phyloP scores from a whole-genome alignment of 2,797 vertebrate species.

The Helicolenus hilgendorfi region DNA sequence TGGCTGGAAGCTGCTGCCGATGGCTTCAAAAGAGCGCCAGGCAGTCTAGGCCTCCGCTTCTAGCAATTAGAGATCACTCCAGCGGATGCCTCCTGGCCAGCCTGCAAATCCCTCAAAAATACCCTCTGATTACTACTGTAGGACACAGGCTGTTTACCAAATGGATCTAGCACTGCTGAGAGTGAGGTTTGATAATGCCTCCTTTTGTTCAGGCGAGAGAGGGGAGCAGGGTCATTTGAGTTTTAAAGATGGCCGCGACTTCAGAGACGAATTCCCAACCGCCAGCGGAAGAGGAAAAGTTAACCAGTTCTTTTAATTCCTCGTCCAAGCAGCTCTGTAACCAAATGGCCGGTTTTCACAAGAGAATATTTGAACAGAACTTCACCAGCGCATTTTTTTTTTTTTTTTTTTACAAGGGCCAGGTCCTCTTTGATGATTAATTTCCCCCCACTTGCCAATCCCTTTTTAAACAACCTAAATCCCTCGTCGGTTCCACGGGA shows the following conservation, averaged over 20 bases:
- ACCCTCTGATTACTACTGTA: constrained; percentile 90
- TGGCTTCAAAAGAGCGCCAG: constrained; percentile 88
- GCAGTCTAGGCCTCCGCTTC: constrained; percentile 87
- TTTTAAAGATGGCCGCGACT: constrained; percentile 74
- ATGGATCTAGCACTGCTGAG: constrained; percentile 84
- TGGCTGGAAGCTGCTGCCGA: constrained; percentile 85
- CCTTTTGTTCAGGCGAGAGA: constrained; percentile 81
- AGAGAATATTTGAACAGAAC: constrained; percentile 46
- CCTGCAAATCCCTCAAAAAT: constrained; percentile 90
- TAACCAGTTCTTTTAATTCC: constrained; percentile 57
- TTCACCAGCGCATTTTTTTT: constrained; percentile 28
- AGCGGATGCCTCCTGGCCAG: constrained; percentile 89
- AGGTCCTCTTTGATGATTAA: constrained; percentile 57
- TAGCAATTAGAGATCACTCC: constrained; percentile 90
- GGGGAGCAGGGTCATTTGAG: constrained; percentile 70
- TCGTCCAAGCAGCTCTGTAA: constrained; percentile 38
- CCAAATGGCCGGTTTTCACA: constrained; percentile 32
- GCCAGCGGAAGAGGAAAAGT: constrained; percentile 27
- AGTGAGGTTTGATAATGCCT: constrained; percentile 84
- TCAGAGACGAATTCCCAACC: constrained; percentile 60
- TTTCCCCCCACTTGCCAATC: constrained; percentile 40
- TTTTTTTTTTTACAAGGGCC: constrained; percentile 3
- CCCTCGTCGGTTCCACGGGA: constrained; percentile 40
- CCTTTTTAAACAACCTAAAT: constrained; percentile 62
- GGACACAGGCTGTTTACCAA: constrained; percentile 90